Evolutionary conservation across 1,140 invertebrate genomes (phyloP).

Genomic region (Drepana arcuata): DNA sequence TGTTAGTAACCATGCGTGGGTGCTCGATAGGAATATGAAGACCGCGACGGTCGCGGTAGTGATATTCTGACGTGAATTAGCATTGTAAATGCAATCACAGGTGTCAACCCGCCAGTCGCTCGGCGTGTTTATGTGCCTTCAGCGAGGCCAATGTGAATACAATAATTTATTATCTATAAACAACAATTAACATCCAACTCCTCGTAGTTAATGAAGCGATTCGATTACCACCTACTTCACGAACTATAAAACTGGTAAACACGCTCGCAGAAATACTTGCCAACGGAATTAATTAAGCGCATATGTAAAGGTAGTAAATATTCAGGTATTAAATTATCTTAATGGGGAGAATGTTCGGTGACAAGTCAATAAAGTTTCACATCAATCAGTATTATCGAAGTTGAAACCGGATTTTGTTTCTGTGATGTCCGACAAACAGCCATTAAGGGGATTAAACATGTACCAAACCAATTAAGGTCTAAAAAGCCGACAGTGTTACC

Average conservation of each 20-base stretch:
- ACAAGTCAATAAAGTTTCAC: slow-evolving; percentile 26
- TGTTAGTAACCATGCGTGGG: too few species aligned
- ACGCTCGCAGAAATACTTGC: too few species aligned
- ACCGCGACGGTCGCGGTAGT: too few species aligned
- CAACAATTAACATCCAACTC: slow-evolving; percentile 42
- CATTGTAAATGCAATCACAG: slow-evolving; percentile 72
- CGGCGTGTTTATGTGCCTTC: slow-evolving; percentile 65
- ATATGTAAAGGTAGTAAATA: too few species aligned
- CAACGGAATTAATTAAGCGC: too few species aligned
- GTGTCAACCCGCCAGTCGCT: slow-evolving; percentile 58
- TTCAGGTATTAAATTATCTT: too few species aligned
- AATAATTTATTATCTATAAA: slow-evolving; percentile 59
- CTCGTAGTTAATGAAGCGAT: slow-evolving; percentile 29
- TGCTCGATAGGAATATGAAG: too few species aligned
- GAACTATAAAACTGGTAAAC: too few species aligned
- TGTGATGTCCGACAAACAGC: slow-evolving; percentile 32
- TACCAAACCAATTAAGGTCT: slow-evolving; percentile 50
- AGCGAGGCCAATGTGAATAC: slow-evolving; percentile 43
- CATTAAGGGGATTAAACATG: slow-evolving; percentile 47
- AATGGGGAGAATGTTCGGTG: slow-evolving; percentile 16
- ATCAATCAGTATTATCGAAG: slow-evolving; percentile 34
- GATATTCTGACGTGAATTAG: slow-evolving; percentile 62
- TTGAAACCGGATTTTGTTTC: slow-evolving; percentile 31
- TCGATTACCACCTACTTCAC: slow-evolving; percentile 12
- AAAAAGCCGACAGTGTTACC: slow-evolving; percentile 34